A percentile compares a stretch with the other conserved stretches of the same genome.
Conservation (phyloP, 2,797 vertebrate genomes). For the Helarctos malayanus region DNA sequence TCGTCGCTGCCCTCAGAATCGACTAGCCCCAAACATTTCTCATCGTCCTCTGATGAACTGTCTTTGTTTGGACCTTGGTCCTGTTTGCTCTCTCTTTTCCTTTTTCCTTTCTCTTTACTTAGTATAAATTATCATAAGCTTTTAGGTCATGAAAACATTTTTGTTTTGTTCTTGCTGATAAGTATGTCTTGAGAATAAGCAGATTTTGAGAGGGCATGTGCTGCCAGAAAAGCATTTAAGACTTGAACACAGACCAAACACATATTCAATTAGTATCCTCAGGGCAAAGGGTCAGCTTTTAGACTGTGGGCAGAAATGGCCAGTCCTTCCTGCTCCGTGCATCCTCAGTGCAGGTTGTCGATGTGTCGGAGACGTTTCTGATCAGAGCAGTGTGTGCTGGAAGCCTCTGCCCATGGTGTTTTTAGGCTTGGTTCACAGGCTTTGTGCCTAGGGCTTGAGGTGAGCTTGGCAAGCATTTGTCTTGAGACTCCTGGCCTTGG, state of each 20-base stretch:
- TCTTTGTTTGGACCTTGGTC: constrained; percentile 18
- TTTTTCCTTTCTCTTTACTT: constrained; percentile 1
- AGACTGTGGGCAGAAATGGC: neutral
- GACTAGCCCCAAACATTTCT: neutral
- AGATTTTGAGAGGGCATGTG: constrained; percentile 50
- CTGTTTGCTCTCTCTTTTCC: neutral
- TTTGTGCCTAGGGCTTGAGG: neutral
- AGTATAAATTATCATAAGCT: constrained; percentile 8
- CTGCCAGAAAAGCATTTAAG: constrained; percentile 75
- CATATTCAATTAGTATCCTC: neutral
- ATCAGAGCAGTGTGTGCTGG: neutral
- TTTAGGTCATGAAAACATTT: constrained; percentile 48
- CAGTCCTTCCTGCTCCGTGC: neutral
- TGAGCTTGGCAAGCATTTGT: neutral
- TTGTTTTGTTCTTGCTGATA: constrained; percentile 15
- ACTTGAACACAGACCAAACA: constrained; percentile 72
- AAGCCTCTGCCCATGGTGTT: neutral
- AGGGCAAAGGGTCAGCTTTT: neutral
- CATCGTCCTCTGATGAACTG: neutral
- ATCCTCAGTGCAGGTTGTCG: neutral
- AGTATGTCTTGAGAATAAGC: constrained; percentile 52
- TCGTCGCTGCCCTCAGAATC: accelerated
- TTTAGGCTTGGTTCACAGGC: neutral
- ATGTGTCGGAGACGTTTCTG: neutral
- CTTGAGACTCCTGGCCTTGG: neutral